These are phyloP conservation scores for Drosophila falleni DNA, from an alignment of 2,888 invertebrate genomes.

Conservation along the genomic window DNA sequence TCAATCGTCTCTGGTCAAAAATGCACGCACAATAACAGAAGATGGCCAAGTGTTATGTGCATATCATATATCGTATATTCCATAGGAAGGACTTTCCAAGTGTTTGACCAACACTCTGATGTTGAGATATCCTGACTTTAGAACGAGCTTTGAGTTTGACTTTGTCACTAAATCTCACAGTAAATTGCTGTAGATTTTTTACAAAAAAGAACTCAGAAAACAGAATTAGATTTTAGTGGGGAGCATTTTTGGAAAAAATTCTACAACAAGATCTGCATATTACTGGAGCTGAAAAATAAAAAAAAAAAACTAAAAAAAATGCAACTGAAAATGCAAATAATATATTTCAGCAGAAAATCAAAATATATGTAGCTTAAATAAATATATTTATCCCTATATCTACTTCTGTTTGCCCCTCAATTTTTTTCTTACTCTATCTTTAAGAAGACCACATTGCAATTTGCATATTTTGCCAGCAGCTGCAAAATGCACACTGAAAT, in stretches of 20 bases:
- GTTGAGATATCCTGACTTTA: conserved; percentile 32
- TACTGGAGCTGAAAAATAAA: background rate
- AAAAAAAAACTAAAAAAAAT: background rate
- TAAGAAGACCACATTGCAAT: conserved; percentile 34
- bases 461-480: conserved; percentile 47
- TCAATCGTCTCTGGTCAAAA: conserved; percentile 12
- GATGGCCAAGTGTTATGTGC: conserved; percentile 46
- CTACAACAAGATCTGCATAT: background rate
- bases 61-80: conserved; percentile 51
- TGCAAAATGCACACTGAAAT: conserved; percentile 32
- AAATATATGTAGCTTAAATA: background rate
- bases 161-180: background rate
- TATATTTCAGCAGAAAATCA: too few species aligned
- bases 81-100: conserved; percentile 34
- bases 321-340: background rate
- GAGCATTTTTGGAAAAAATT: background rate
- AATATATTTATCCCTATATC: background rate
- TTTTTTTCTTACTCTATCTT: background rate
- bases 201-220: background rate
- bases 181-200: conserved; percentile 50
- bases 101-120: conserved; percentile 60
- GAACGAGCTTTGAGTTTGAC: conserved; percentile 4
- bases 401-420: background rate
- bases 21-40: conserved; percentile 14
- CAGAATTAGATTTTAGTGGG: background rate